These are phyloP conservation scores for Calyptommatus sinebrachiatus DNA, from an alignment of 2,113 vertebrate species.

Conservation along the genomic window DNA sequence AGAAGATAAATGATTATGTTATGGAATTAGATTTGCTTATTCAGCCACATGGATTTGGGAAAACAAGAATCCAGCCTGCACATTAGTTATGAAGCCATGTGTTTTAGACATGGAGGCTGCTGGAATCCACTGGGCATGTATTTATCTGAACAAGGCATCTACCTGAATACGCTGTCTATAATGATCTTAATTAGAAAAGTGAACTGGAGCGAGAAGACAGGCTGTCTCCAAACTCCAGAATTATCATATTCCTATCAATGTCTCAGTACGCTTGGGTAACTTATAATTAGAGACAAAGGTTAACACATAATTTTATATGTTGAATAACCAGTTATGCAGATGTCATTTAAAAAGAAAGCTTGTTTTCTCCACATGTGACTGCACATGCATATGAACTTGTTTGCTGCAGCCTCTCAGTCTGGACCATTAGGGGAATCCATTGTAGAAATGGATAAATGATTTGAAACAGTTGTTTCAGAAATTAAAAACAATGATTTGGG, in stretches of 20 bases:
- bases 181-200: constrained; percentile 65
- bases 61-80: constrained; percentile 38
- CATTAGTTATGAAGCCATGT: constrained; percentile 44
- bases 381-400: constrained; percentile 29
- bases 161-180: constrained; percentile 56
- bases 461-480: neutral
- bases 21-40: constrained; percentile 29
- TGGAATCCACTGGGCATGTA: constrained; percentile 57
- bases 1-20: constrained; percentile 24
- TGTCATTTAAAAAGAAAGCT: constrained; percentile 50
- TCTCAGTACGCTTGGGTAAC: constrained; percentile 52
- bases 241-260: constrained; percentile 59
- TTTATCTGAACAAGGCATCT: constrained; percentile 63
- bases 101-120: constrained; percentile 59
- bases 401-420: neutral
- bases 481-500: neutral
- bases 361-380: constrained; percentile 22
- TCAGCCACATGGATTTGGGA: constrained; percentile 37
- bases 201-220: constrained; percentile 53
- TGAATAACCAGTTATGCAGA: constrained; percentile 62
- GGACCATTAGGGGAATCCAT: constrained; percentile 8
- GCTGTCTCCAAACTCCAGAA: constrained; percentile 60
- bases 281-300: constrained; percentile 65
- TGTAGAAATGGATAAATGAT: constrained; percentile 34
- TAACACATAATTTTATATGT: constrained; percentile 50